These are phyloP conservation scores for Tyto alba DNA, from an alignment of 2,113 vertebrate species.

Conservation along the genomic window DNA sequence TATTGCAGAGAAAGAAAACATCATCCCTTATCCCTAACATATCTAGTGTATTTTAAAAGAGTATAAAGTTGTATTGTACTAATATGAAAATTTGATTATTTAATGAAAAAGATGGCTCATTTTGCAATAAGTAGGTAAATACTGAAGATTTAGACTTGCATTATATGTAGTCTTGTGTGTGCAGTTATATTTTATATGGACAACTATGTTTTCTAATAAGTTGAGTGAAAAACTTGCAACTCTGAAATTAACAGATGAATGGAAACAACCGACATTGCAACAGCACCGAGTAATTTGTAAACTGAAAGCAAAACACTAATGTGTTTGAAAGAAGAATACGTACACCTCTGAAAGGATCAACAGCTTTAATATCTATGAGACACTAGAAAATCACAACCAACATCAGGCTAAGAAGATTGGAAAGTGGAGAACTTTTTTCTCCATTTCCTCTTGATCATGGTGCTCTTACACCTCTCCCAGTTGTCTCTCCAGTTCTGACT, in stretches of 20 bases:
- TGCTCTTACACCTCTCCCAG: not conserved
- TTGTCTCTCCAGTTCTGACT: not conserved
- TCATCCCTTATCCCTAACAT: conserved; percentile 75
- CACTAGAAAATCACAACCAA: conserved; percentile 23
- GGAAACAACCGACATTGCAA: conserved; percentile 51
- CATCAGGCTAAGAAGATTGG: not conserved
- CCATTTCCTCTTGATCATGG: not conserved
- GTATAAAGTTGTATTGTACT: conserved; percentile 81
- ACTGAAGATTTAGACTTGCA: conserved; percentile 76
- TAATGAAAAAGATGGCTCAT: conserved; percentile 79
- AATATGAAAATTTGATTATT: conserved; percentile 80
- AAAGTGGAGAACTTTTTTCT: not conserved
- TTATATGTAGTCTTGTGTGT: conserved; percentile 75
- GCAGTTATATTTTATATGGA: conserved; percentile 77
- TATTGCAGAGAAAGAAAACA: conserved; percentile 74
- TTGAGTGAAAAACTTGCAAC: conserved; percentile 62
- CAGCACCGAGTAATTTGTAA: conserved; percentile 14
- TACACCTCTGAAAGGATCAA: conserved; percentile 67
- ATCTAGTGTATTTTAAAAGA: conserved; percentile 81
- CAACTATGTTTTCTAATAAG: conserved; percentile 70
- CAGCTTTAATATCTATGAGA: conserved; percentile 66
- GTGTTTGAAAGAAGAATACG: conserved; percentile 52
- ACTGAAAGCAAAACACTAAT: conserved; percentile 48
- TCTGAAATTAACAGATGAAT: conserved; percentile 56
- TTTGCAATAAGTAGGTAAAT: conserved; percentile 85